A percentile compares a stretch with the other conserved stretches of the same genome.
Evolutionary conservation across 37 sponge, comb jelly and placozoan species (phyloP).

Genomic region (Sycon ciliatum): DNA sequence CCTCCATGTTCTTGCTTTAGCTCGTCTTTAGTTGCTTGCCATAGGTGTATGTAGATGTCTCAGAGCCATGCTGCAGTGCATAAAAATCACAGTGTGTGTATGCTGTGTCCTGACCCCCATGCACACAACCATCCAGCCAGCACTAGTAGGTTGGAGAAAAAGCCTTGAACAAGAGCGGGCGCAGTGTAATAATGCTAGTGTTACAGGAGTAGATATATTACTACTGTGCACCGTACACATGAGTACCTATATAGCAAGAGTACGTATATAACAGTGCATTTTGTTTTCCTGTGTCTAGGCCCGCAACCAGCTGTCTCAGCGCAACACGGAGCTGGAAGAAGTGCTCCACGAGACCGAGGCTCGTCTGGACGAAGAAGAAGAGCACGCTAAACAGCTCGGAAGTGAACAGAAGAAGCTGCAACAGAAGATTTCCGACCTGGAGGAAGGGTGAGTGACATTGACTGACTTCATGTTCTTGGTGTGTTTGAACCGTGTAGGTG

Average conservation of each 20-base stretch:
- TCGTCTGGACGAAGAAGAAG: constrained; percentile 74
- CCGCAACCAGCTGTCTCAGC: constrained; percentile 59
- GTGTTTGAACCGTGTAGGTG: no score
- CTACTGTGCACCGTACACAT: not conserved
- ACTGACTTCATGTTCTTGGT: no score
- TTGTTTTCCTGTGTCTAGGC: constrained; percentile 29
- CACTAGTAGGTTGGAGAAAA: no score
- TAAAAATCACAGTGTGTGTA: no score
- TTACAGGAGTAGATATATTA: not conserved
- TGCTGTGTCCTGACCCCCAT: no score
- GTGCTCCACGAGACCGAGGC: constrained; percentile 66
- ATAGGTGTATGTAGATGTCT: not conserved
- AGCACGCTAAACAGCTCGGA: constrained; percentile 45
- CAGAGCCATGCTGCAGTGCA: no score
- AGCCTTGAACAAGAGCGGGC: no score
- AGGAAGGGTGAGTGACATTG: constrained; percentile 76
- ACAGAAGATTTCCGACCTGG: constrained; percentile 44
- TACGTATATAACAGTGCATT: no score
- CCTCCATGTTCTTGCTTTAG: not conserved
- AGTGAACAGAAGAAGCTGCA: constrained; percentile 68
- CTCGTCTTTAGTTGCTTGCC: not conserved
- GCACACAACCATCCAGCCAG: no score
- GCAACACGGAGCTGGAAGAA: constrained; percentile 82
- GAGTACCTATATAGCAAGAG: no score
- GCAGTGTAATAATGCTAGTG: not conserved